phyloP scores from a whole-genome alignment of 2,113 vertebrate genomes.

The Mormyrus iriodes region DNA sequence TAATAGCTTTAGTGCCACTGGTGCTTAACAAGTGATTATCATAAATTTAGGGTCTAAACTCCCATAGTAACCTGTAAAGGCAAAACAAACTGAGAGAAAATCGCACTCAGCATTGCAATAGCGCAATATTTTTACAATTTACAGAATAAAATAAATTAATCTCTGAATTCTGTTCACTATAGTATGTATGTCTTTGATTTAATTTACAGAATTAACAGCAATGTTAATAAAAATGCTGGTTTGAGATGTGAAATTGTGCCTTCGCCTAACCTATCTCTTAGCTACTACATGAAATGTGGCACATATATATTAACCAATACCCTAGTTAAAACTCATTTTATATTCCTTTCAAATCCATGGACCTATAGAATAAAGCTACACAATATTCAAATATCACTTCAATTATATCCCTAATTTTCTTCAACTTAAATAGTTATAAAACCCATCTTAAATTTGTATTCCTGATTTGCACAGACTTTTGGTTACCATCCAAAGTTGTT shows the following conservation, averaged over 20 bases:
- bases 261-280: too few species aligned
- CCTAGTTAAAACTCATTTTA: too few species aligned
- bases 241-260: too few species aligned
- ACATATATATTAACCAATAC: too few species aligned
- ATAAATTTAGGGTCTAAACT: not conserved
- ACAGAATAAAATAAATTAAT: not conserved
- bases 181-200: not conserved
- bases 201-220: not conserved
- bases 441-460: not conserved
- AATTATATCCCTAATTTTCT: too few species aligned
- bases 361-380: too few species aligned
- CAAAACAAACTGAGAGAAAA: not conserved
- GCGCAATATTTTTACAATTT: not conserved
- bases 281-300: too few species aligned
- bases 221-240: not conserved
- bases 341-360: too few species aligned
- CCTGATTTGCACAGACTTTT: not conserved
- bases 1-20: not conserved
- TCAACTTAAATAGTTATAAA: not conserved
- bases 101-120: too few species aligned
- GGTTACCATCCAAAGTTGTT: not conserved
- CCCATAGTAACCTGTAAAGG: not conserved
- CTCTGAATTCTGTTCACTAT: not conserved
- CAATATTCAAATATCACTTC: too few species aligned
- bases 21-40: not conserved